Percentiles rank a stretch among this genome's conserved stretches.
These are phyloP conservation scores for Sphinx pinastri DNA, from an alignment of 2,888 invertebrate genomes.

Conservation along the genomic window DNA sequence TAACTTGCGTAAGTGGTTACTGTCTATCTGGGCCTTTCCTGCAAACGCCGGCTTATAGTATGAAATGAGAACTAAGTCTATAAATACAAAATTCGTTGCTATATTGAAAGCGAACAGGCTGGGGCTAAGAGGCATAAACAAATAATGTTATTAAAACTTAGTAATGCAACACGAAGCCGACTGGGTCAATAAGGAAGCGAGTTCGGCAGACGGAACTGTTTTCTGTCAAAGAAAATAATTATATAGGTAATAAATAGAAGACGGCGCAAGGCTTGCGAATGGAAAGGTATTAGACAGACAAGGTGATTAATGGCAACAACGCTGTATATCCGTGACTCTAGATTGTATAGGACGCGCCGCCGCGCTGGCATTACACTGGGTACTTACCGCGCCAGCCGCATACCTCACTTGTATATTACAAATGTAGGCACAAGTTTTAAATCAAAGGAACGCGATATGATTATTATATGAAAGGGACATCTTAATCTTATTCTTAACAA, in stretches of 20 bases:
- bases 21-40: constrained; percentile 8
- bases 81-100: constrained; percentile 66
- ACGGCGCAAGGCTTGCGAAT: constrained; percentile 71
- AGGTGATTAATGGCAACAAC: constrained; percentile 77
- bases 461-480: no score
- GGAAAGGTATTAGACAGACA: constrained; percentile 80
- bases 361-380: constrained; percentile 48
- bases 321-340: constrained; percentile 60
- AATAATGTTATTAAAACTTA: constrained; percentile 79
- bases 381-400: constrained; percentile 52
- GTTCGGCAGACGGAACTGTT: constrained; percentile 60
- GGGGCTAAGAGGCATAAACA: constrained; percentile 71
- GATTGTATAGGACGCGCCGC: constrained; percentile 46
- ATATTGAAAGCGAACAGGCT: constrained; percentile 67
- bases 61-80: constrained; percentile 60
- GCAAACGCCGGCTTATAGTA: constrained; percentile 51
- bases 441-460: constrained; percentile 56
- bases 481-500: no score
- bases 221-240: constrained; percentile 78
- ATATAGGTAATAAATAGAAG: constrained; percentile 72
- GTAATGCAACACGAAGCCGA: constrained; percentile 63
- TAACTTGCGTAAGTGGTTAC: not conserved
- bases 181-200: constrained; percentile 61
- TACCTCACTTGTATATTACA: constrained; percentile 63
- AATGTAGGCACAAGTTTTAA: constrained; percentile 67